Evolutionary conservation across 2,888 invertebrate species (phyloP), one percentile per base, ranked within the genome.

Genomic region (Pocota personata): DNA sequence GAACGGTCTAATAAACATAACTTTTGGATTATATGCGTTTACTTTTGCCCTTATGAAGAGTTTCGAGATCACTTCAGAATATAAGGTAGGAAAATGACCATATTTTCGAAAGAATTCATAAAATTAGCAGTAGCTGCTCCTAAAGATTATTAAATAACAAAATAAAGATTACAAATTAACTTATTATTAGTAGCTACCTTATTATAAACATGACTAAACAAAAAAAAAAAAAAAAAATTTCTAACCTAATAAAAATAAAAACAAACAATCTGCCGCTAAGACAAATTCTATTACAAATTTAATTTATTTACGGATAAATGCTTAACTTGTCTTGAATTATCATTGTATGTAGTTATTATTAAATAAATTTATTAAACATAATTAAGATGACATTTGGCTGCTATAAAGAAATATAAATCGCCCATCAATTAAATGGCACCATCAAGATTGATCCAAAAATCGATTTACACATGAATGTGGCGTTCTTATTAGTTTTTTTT

Each of bases 211-310:
- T 40, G 6, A 14, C 6, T 16, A 46, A 43, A 24, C 3, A 30
- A 14, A 7, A 32, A n/a, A 21, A 3, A 58, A 16, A 24, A 27
- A 7, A 43, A 30, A 24, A 27, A 24, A 46, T 27, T 19, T 37
- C 10, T 57, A 66, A 30, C 1, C 43, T 10, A 66, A 16, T 27
- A 14, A n/a, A 58, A 58, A 67, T 57, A 30, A 50, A 57, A 67
- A 67, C 37, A 30, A 77, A 32, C 40, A 69, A 62, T 32, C 35
- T 52, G 27, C 55, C 19, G 40, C 50, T 21, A 21, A 32, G 37
- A 52, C 43, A 32, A 32, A 78, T 69, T 71, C 40, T 78, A 80
- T 80, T 73, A 80, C 80, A 80, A 73, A 66, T 60, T 72, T n/a
- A 77, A 57, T 76, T 58, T 76, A 58, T 67, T 77, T 67, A 21